Evolutionary conservation across 2,797 vertebrate species (phyloP).

Genomic region (Rhabdophis nuchalis): DNA sequence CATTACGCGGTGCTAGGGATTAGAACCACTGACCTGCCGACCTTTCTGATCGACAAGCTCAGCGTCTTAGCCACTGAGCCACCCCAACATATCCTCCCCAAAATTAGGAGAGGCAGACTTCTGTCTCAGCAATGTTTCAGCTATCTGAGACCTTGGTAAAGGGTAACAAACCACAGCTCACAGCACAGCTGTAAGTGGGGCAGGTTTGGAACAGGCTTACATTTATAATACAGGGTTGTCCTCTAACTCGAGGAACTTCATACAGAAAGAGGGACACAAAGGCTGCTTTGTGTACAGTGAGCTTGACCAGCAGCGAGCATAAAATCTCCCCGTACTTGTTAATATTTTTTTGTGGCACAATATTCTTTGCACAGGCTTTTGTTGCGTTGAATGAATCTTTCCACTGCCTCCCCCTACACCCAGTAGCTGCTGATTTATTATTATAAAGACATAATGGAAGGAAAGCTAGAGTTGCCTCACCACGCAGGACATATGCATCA

Average conservation of each 20-base stretch:
- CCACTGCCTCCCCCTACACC: conserved; percentile 37
- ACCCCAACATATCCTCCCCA: neutral
- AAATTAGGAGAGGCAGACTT: neutral
- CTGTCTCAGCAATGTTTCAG: neutral
- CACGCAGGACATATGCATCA: conserved; percentile 59
- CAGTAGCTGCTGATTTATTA: conserved; percentile 55
- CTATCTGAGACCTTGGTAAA: neutral
- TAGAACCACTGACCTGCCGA: too few species aligned
- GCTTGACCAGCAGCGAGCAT: conserved; percentile 2
- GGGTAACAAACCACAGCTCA: neutral
- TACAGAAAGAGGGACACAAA: conserved; percentile 36
- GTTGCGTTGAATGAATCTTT: conserved; percentile 50
- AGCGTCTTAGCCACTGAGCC: too few species aligned
- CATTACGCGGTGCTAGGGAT: too few species aligned
- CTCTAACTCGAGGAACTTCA: conserved; percentile 19
- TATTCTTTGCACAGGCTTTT: conserved; percentile 45
- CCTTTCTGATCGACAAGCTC: too few species aligned
- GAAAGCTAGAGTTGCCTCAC: conserved; percentile 49
- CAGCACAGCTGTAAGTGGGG: neutral
- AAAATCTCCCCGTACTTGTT: neutral
- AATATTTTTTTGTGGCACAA: conserved; percentile 41
- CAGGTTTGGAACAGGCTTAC: neutral
- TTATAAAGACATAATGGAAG: conserved; percentile 59
- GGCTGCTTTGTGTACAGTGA: conserved; percentile 7
- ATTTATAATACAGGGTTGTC: neutral